phyloP scores from a whole-genome alignment of 2,888 invertebrate species.

The Diplazon laetatorius region DNA sequence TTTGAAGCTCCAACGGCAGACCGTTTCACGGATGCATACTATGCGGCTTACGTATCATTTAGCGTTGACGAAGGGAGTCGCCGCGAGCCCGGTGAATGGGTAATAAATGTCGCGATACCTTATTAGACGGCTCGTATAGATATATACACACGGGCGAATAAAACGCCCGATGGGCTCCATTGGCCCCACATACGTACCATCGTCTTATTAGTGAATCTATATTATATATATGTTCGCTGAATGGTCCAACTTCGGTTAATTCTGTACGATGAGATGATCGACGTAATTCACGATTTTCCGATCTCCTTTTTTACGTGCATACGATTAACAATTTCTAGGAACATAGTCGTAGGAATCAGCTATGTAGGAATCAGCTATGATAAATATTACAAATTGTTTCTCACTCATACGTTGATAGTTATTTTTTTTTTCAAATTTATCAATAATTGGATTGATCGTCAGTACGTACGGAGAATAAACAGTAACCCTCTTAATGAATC shows the following conservation, averaged over 20 bases:
- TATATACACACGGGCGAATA: constrained; percentile 53
- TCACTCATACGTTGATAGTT: too few relatives aligned
- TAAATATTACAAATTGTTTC: too few relatives aligned
- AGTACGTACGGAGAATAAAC: neutral
- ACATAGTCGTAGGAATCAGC: too few relatives aligned
- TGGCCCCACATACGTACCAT: constrained; percentile 24
- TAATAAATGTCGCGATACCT: constrained; percentile 61
- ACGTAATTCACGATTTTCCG: constrained; percentile 19
- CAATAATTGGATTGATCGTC: neutral
- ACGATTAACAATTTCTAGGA: neutral
- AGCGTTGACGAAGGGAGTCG: constrained; percentile 55
- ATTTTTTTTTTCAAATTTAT: neutral
- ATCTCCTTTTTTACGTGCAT: too few relatives aligned
- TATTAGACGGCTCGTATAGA: constrained; percentile 57
- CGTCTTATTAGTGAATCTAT: constrained; percentile 34
- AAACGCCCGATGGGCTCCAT: constrained; percentile 40
- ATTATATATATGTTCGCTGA: too few relatives aligned
- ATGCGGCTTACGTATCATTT: constrained; percentile 56
- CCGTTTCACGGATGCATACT: constrained; percentile 37
- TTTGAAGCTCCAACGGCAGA: constrained; percentile 36
- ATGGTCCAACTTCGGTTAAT: constrained; percentile 58
- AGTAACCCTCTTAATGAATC: neutral
- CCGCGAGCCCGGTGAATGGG: constrained; percentile 60
- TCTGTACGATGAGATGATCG: constrained; percentile 66
- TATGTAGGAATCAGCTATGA: too few relatives aligned